phyloP scores from a whole-genome alignment of 1,140 invertebrate genomes.

The Paraescarpia echinospica region DNA sequence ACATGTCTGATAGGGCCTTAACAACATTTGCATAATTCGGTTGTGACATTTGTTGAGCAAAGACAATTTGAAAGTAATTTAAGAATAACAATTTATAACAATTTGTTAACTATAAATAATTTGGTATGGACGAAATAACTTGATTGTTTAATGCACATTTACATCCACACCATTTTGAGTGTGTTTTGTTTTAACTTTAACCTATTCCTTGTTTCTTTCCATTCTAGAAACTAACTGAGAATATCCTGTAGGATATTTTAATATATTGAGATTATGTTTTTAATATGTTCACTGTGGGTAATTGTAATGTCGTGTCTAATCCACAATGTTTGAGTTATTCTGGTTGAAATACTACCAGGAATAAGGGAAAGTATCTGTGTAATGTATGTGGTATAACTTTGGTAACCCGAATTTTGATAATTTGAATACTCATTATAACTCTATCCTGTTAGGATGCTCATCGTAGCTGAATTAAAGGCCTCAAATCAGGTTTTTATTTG shows the following conservation, averaged over 20 bases:
- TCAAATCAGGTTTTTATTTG: too few relatives aligned
- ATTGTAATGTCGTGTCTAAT: neutral
- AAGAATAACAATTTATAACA: too few relatives aligned
- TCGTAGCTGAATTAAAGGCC: too few relatives aligned
- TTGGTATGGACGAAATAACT: too few relatives aligned
- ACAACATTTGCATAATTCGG: too few relatives aligned
- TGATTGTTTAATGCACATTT: too few relatives aligned
- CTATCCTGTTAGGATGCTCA: neutral
- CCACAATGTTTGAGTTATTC: neutral
- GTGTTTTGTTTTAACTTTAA: too few relatives aligned
- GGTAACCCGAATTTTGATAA: neutral
- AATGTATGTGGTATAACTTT: neutral
- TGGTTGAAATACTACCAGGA: neutral
- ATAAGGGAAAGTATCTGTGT: neutral
- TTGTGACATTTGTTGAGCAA: too few relatives aligned
- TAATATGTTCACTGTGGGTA: neutral
- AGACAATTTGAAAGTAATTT: too few relatives aligned
- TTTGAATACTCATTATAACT: neutral
- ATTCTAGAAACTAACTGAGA: neutral
- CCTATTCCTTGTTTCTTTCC: neutral
- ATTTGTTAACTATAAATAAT: too few relatives aligned
- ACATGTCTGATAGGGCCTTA: too few relatives aligned
- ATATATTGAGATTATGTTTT: neutral
- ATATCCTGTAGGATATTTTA: neutral
- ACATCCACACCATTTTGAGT: too few relatives aligned